Evolutionary conservation across 2,888 invertebrate species (phyloP).

Genomic region (Hyles lineata): DNA sequence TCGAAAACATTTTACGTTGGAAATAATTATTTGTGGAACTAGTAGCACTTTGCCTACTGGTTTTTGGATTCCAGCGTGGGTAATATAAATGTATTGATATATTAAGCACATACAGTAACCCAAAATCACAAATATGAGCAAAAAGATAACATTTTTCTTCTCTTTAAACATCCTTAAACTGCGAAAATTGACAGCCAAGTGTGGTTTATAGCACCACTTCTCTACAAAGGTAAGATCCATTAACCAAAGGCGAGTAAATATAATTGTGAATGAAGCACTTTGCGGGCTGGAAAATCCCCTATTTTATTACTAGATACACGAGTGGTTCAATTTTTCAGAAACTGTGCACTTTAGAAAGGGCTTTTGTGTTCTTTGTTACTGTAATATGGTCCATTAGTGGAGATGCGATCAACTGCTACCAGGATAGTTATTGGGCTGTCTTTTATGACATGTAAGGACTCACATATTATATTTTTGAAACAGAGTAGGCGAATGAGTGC

Average conservation of each 20-base stretch:
- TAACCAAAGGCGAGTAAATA: constrained; percentile 36
- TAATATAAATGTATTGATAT: too few species aligned
- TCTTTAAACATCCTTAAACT: not conserved
- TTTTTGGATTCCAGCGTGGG: too few species aligned
- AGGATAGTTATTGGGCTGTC: constrained; percentile 21
- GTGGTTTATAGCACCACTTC: constrained; percentile 27
- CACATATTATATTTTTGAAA: not conserved
- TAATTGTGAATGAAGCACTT: constrained; percentile 38
- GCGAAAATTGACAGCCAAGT: not conserved
- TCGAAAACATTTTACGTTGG: too few species aligned
- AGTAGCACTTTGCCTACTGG: too few species aligned
- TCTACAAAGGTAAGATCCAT: constrained; percentile 41
- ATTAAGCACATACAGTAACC: too few species aligned
- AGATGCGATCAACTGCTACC: constrained; percentile 47
- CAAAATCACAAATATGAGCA: too few species aligned
- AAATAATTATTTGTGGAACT: too few species aligned
- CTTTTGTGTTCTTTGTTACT: constrained; percentile 50
- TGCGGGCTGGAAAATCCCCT: constrained; percentile 38
- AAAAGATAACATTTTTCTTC: not conserved
- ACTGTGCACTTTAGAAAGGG: constrained; percentile 42
- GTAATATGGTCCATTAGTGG: constrained; percentile 54
- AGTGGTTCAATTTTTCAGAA: constrained; percentile 47
- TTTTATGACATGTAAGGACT: not conserved
- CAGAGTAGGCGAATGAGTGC: too few species aligned
- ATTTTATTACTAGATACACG: constrained; percentile 35